phyloP scores from a whole-genome alignment of 2,113 vertebrate genomes.

The Protobothrops flavoviridis region DNA sequence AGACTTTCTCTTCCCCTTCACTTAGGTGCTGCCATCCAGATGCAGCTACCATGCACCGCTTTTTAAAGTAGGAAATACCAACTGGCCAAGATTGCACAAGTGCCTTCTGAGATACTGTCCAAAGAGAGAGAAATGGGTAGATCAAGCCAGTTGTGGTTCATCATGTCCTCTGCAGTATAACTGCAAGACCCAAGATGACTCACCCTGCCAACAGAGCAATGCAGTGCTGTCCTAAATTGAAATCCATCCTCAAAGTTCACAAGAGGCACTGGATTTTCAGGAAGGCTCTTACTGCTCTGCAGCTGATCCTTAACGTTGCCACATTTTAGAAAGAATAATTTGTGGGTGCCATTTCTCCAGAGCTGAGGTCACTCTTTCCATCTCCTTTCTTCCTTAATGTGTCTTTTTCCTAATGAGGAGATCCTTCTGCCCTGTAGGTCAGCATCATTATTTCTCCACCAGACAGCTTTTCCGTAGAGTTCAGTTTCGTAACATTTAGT shows the following conservation, averaged over 20 bases:
- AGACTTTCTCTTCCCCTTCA: not conserved
- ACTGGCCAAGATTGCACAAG: not conserved
- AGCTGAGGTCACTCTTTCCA: not conserved
- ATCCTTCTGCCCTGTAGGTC: constrained; percentile 27
- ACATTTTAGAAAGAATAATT: not conserved
- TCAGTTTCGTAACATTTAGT: constrained; percentile 16
- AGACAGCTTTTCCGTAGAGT: not conserved
- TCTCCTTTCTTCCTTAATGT: not conserved
- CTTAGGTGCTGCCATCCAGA: not conserved
- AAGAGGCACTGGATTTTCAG: not conserved
- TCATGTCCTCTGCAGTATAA: not conserved
- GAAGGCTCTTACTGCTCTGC: not conserved
- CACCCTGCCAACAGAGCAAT: not conserved
- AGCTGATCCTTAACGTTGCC: not conserved
- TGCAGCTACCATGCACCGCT: not conserved
- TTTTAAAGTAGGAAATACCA: not conserved
- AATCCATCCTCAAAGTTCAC: not conserved
- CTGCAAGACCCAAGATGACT: not conserved
- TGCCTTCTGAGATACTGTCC: not conserved
- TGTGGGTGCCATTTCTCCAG: constrained; percentile 9
- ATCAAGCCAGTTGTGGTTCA: not conserved
- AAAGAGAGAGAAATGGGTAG: not conserved
- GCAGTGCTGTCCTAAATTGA: not conserved
- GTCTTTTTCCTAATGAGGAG: constrained; percentile 18
- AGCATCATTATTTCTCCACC: constrained; percentile 36